These are phyloP conservation scores for Cephus runcator DNA, from an alignment of 2,888 invertebrate genomes.

Conservation along the genomic window DNA sequence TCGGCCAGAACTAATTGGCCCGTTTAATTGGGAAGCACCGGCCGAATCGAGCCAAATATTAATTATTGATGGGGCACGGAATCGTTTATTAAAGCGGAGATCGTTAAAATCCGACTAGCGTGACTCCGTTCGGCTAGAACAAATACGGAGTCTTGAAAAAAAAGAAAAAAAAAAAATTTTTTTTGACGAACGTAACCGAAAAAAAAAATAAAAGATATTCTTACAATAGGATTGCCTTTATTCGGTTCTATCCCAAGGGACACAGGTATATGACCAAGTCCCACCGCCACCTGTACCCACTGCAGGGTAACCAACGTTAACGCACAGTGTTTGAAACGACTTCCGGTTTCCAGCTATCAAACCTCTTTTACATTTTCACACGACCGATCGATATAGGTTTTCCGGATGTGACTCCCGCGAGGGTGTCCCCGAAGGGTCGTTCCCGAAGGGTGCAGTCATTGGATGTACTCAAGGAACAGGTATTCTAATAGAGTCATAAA, in stretches of 20 bases:
- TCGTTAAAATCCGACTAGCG: neutral
- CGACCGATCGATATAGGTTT: neutral
- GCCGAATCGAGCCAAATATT: constrained; percentile 55
- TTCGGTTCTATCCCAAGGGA: neutral
- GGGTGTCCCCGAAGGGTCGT: neutral
- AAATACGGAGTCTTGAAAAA: neutral
- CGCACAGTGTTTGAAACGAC: neutral
- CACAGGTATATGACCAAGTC: neutral
- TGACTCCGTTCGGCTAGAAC: neutral
- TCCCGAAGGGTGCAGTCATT: neutral
- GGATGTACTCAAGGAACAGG: neutral
- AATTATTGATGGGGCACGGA: constrained; percentile 57
- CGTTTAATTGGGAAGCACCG: constrained; percentile 58
- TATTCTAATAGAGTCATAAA: constrained; percentile 20
- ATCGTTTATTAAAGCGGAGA: constrained; percentile 12
- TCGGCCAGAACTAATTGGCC: constrained; percentile 61
- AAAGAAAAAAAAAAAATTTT: too few species aligned
- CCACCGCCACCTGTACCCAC: neutral
- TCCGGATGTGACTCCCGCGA: neutral
- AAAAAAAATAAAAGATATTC: neutral
- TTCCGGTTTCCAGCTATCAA: neutral
- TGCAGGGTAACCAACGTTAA: neutral
- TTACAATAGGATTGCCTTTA: neutral
- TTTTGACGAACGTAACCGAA: neutral
- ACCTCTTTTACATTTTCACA: neutral